These are phyloP conservation scores for Diorhabda sublineata DNA, from an alignment of 1,140 invertebrate genomes.

Conservation along the genomic window DNA sequence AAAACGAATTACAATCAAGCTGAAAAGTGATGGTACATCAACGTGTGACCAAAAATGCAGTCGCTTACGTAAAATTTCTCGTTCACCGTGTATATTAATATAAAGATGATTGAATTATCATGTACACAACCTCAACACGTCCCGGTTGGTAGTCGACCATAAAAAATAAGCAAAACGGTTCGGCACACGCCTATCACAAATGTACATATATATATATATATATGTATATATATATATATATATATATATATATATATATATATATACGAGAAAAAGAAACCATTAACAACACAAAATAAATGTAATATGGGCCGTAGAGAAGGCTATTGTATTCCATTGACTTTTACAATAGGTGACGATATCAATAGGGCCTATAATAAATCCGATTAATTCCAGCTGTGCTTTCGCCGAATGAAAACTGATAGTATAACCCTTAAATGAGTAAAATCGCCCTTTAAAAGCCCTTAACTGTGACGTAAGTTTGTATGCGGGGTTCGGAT, in stretches of 20 bases:
- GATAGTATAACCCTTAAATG: slow-evolving; percentile 33
- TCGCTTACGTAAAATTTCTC: no score
- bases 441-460: slow-evolving; percentile 5
- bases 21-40: no score
- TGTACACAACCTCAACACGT: neutral
- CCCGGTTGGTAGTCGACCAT: neutral
- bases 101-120: neutral
- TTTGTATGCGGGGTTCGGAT: neutral
- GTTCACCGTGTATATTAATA: neutral
- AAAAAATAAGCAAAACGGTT: slow-evolving; percentile 14
- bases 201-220: slow-evolving; percentile 7
- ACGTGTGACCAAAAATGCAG: no score
- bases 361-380: slow-evolving; percentile 24
- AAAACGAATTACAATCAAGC: no score
- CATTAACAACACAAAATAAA: slow-evolving; percentile 25
- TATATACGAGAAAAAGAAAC: slow-evolving; percentile 5
- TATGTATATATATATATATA: no score
- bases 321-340: neutral
- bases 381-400: slow-evolving; percentile 39
- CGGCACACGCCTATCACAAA: slow-evolving; percentile 22
- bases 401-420: slow-evolving; percentile 36
- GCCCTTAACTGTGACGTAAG: neutral
- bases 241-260: neutral
- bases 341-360: slow-evolving; percentile 21
- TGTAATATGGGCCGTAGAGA: slow-evolving; percentile 8